Percentiles rank a stretch among this genome's conserved stretches.
Evolutionary conservation across 2,888 invertebrate genomes (phyloP).

Genomic region (Amaurobius ferox): DNA sequence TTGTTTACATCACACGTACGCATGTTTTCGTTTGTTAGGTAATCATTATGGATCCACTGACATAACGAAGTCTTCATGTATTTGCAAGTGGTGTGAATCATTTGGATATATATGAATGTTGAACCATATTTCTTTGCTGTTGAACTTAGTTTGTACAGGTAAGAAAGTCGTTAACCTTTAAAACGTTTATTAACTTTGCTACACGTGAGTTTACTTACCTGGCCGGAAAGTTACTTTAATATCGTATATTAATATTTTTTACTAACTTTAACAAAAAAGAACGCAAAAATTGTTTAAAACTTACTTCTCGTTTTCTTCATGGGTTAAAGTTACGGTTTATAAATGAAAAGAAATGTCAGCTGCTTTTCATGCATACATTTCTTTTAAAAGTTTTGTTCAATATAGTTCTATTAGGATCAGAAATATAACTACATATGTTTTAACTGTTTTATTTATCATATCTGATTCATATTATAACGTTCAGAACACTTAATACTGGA

Average conservation of each 20-base stretch:
- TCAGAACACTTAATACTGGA: no score
- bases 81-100: neutral
- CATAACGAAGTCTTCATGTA: neutral
- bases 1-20: conserved; percentile 42
- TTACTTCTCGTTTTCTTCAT: no score
- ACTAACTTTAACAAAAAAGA: no score
- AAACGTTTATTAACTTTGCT: conserved; percentile 44
- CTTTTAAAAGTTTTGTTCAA: no score
- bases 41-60: neutral
- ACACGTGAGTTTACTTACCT: conserved; percentile 29
- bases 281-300: no score
- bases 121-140: conserved; percentile 45
- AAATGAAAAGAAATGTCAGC: no score
- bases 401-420: no score
- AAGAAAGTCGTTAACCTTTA: conserved; percentile 69
- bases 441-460: no score
- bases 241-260: neutral
- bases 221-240: neutral
- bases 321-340: no score
- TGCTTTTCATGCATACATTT: no score
- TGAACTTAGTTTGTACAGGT: conserved; percentile 67
- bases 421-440: no score
- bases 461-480: no score
- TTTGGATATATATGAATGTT: conserved; percentile 28
- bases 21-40: conserved; percentile 22